Base-by-base conservation (phyloP, 2,113 vertebrate species). In the Rhynchomys soricoides region DNA sequence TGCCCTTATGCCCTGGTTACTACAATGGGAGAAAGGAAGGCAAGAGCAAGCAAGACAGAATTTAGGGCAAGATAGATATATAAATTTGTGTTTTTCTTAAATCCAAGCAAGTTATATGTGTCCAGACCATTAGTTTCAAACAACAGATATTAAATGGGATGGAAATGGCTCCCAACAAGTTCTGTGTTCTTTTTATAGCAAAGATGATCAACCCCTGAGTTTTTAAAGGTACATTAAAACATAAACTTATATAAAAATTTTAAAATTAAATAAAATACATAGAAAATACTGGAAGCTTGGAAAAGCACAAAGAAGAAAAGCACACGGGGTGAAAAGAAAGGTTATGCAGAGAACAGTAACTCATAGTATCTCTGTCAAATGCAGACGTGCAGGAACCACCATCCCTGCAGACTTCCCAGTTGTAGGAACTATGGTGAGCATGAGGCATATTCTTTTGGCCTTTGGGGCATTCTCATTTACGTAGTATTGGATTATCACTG, bases 1-100 rank as follows among this genome's bases (percentile, higher is more conserved):
- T 98, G 98, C 98, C 98, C 98, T 98, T 98, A 97, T 98, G 98
- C 97, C 98, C 98, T 96, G 93, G 98, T 98, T 99, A 98, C 98
- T 98, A 97, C 97, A 98, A 96, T 98, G 79, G 97, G 81, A 98
- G 96, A 97, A 90, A 98, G 98, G 94, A 96, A 22, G 96, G 79
- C 97, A 91, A 97, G 97, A 86, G 22, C 15, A 98, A 57, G 87
- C 91, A 59, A 98, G 96, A 97, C 88, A 98, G 57, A 93, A 83
- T 59, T n/a, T 68, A 37, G 82, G 92, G 87, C 95, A 97, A 96
- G 86, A 95, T 57, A 95, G 83, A 90, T 96, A 55, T 15, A 52
- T 75, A 90, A 66, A 91, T 96, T 77, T 94, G 10, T 22, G 43
- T 78, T 82, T 15, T 50, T 79, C 81, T 83, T 57, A 8, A 95